These are phyloP conservation scores for Leptopilina boulardi DNA, from an alignment of 1,140 invertebrate species.

Conservation along the genomic window DNA sequence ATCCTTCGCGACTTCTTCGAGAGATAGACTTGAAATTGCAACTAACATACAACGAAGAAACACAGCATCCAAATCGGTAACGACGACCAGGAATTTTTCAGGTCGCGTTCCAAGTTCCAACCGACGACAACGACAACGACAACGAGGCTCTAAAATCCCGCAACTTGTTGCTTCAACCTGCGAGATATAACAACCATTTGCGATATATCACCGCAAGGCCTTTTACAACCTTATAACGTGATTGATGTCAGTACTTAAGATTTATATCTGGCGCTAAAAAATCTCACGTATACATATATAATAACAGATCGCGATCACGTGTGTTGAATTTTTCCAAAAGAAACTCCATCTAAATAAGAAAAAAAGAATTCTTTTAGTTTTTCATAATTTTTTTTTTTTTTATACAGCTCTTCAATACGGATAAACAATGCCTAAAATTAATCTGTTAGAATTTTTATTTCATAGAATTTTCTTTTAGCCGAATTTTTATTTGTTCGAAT, in stretches of 20 bases:
- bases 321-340: too few relatives aligned
- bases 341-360: too few relatives aligned
- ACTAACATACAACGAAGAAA: slow-evolving; percentile 1
- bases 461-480: too few relatives aligned
- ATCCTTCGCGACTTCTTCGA: slow-evolving; percentile 51
- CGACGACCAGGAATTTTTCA: slow-evolving; percentile 46
- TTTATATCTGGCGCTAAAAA: slow-evolving; percentile 20
- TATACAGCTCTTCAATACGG: too few relatives aligned
- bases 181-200: slow-evolving; percentile 49
- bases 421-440: too few relatives aligned
- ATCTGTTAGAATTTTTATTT: too few relatives aligned
- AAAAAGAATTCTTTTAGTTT: too few relatives aligned
- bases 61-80: slow-evolving; percentile 18
- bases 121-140: slow-evolving; percentile 49
- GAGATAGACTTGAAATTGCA: slow-evolving; percentile 42
- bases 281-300: slow-evolving; percentile 29
- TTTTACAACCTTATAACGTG: slow-evolving; percentile 31
- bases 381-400: too few relatives aligned
- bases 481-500: too few relatives aligned
- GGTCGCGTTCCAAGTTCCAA: slow-evolving; percentile 57
- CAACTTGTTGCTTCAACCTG: slow-evolving; percentile 66
- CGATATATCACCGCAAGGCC: slow-evolving; percentile 44
- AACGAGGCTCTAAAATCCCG: slow-evolving; percentile 61
- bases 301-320: too few relatives aligned
- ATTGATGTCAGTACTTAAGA: background rate